Evolutionary conservation across 2,797 vertebrate genomes (phyloP).

Genomic region (Coregonus sp.): DNA sequence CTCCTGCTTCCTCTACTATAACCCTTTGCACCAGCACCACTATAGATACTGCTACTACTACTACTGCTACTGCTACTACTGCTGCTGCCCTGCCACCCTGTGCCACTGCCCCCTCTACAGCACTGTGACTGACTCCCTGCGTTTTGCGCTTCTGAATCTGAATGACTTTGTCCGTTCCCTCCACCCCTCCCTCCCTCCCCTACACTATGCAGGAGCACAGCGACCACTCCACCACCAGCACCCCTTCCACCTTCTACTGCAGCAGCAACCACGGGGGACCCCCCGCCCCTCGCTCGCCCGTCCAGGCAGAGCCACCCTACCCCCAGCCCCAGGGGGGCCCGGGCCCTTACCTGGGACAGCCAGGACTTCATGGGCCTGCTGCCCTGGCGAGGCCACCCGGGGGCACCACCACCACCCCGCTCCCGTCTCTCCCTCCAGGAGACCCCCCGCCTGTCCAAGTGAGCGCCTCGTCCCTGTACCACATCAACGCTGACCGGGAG

Average conservation of each 20-base stretch:
- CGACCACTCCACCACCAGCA: constrained; percentile 50
- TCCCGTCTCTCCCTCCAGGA: constrained; percentile 93
- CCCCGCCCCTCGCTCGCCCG: constrained; percentile 65
- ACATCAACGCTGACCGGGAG: constrained; percentile 4
- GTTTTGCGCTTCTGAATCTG: neutral
- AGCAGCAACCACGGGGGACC: constrained; percentile 59
- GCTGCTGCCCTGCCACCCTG: neutral
- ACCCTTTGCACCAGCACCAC: neutral
- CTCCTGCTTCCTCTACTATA: neutral
- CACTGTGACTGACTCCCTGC: neutral
- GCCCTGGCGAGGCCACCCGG: constrained; percentile 77
- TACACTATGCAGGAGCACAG: constrained; percentile 79
- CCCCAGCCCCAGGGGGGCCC: constrained; percentile 65
- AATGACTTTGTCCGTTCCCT: neutral
- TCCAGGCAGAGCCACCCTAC: constrained; percentile 52
- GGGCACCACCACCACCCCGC: constrained; percentile 67
- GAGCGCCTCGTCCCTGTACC: constrained; percentile 48
- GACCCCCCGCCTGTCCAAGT: constrained; percentile 84
- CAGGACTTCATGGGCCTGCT: constrained; percentile 86
- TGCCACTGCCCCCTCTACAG: constrained; percentile 3
- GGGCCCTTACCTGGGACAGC: constrained; percentile 82
- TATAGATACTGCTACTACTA: neutral
- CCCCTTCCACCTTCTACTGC: constrained; percentile 65
- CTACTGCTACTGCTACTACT: neutral
- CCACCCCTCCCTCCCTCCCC: neutral